Percentiles rank a stretch among this genome's conserved stretches.
Evolutionary conservation across 2,888 invertebrate species (phyloP).

Genomic region (Scaptomyza tumidula): DNA sequence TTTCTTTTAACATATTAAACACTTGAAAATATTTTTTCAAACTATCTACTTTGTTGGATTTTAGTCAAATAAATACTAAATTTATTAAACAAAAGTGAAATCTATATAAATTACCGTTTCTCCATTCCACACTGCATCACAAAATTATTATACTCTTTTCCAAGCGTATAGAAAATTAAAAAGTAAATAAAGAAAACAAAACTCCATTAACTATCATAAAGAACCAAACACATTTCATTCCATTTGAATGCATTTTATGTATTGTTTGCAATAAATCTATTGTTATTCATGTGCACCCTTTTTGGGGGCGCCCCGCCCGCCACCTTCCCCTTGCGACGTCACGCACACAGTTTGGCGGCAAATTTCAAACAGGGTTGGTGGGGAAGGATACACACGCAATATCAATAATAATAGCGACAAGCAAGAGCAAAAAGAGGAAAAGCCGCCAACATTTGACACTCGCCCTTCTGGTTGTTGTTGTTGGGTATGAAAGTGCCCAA

Average conservation of each 20-base stretch:
- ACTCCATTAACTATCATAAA: constrained; percentile 12
- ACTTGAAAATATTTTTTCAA: neutral
- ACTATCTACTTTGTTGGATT: too few species aligned
- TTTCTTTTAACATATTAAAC: too few species aligned
- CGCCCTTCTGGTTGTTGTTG: constrained; percentile 21
- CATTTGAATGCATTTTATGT: constrained; percentile 72
- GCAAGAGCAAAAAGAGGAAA: constrained; percentile 30
- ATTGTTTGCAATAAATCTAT: constrained; percentile 79
- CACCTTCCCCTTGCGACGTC: neutral
- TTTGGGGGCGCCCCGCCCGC: neutral
- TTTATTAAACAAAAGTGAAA: neutral
- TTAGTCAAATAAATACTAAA: neutral
- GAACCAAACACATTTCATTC: constrained; percentile 57
- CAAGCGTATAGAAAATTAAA: constrained; percentile 12
- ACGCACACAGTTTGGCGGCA: constrained; percentile 51
- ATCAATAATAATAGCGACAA: constrained; percentile 62
- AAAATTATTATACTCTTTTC: neutral
- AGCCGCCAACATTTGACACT: constrained; percentile 69
- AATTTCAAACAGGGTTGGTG: constrained; percentile 48
- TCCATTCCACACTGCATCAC: neutral
- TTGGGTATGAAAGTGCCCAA: constrained; percentile 4
- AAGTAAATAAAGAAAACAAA: too few species aligned
- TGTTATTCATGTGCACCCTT: constrained; percentile 62
- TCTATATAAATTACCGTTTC: neutral
- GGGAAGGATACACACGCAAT: constrained; percentile 57